phyloP scores from a whole-genome alignment of 1,140 invertebrate species.

The Chelonus insularis region DNA sequence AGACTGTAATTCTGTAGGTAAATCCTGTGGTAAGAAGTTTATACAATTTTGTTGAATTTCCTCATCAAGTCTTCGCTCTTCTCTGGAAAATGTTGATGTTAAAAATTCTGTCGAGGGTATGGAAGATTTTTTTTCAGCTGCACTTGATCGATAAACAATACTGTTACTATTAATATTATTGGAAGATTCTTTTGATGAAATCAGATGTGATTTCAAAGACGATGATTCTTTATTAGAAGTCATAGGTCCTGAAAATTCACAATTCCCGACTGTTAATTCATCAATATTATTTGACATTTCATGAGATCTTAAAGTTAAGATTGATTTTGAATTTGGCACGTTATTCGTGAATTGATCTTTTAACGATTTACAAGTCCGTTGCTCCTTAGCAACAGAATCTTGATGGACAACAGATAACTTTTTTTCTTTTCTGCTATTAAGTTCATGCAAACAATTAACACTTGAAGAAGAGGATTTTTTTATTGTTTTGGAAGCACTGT shows the following conservation, averaged over 20 bases:
- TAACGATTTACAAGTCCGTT: conserved; percentile 18
- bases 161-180: neutral
- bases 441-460: conserved; percentile 16
- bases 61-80: conserved; percentile 15
- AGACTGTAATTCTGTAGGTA: conserved; percentile 55
- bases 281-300: neutral
- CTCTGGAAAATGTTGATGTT: conserved; percentile 19
- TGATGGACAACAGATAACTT: neutral
- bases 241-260: too few relatives aligned
- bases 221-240: neutral
- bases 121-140: conserved; percentile 1
- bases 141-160: neutral
- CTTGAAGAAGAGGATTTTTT: conserved; percentile 14
- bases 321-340: conserved; percentile 21
- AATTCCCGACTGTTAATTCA: neutral
- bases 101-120: conserved; percentile 11
- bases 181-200: neutral
- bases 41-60: conserved; percentile 21
- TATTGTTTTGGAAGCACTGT: conserved; percentile 19
- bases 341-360: conserved; percentile 10
- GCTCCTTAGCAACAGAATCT: conserved; percentile 2
- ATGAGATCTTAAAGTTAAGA: conserved; percentile 5
- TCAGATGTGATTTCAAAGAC: neutral
- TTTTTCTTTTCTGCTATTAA: conserved; percentile 27
- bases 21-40: conserved; percentile 37